A percentile compares a stretch with the other conserved stretches of the same genome.
Conservation (phyloP, 2,888 invertebrate genomes). For the Epistrophe grossulariae region DNA sequence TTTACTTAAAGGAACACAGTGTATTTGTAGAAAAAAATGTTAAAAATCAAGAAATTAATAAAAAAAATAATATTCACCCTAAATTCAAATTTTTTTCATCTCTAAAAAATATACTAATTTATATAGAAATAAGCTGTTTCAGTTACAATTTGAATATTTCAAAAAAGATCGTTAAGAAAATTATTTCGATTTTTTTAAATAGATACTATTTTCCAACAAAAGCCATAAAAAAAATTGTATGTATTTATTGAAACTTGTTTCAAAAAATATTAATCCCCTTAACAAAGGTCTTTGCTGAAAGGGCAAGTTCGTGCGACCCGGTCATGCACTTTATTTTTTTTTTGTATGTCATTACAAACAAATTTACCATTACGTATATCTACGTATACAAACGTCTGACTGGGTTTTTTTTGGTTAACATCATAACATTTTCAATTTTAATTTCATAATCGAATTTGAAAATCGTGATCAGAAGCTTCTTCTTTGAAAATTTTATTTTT, state of each 20-base stretch:
- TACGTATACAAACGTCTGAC: not conserved
- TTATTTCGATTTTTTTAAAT: too few relatives aligned
- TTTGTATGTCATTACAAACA: not conserved
- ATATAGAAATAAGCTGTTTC: too few relatives aligned
- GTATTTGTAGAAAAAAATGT: not conserved
- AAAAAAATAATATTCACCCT: too few relatives aligned
- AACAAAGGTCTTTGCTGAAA: not conserved
- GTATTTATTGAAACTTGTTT: too few relatives aligned
- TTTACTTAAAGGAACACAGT: not conserved
- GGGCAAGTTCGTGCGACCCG: slow-evolving; percentile 4
- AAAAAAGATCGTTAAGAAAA: too few relatives aligned
- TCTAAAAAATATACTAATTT: too few relatives aligned
- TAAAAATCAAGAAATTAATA: not conserved
- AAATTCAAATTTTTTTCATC: too few relatives aligned
- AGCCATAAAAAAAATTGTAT: too few relatives aligned
- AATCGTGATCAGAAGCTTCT: slow-evolving; percentile 65
- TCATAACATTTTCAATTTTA: slow-evolving; percentile 52
- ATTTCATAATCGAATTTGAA: slow-evolving; percentile 65
- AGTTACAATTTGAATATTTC: too few relatives aligned
- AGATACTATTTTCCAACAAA: too few relatives aligned
- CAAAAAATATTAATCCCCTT: not conserved
- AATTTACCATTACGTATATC: not conserved
- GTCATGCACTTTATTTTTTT: not conserved
- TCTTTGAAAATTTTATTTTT: slow-evolving; percentile 10
- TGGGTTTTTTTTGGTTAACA: slow-evolving; percentile 37